These are phyloP conservation scores for Ceratina calcarata DNA, from an alignment of 1,140 invertebrate genomes.

Conservation along the genomic window DNA sequence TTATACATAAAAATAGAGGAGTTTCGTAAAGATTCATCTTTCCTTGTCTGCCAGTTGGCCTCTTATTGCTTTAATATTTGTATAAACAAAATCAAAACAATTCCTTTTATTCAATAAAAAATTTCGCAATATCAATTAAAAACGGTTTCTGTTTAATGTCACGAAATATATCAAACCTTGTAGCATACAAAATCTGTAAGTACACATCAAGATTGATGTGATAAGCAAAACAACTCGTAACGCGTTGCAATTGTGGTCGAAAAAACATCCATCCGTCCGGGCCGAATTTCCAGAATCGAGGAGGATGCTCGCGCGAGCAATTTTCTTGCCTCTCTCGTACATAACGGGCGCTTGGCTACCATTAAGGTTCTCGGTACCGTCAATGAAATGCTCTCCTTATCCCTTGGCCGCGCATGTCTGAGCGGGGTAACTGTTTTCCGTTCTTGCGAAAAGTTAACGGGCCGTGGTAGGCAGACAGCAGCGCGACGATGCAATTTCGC, in stretches of 20 bases:
- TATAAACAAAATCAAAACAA: not conserved
- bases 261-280: too few species aligned
- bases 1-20: not conserved
- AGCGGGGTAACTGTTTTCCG: slow-evolving; percentile 75
- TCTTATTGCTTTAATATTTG: too few species aligned
- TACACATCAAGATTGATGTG: too few species aligned
- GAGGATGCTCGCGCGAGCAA: not conserved
- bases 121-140: too few species aligned
- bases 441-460: slow-evolving; percentile 76
- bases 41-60: not conserved
- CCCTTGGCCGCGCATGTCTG: slow-evolving; percentile 61
- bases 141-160: too few species aligned
- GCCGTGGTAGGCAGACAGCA: slow-evolving; percentile 28
- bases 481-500: slow-evolving; percentile 56
- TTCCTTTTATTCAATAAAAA: not conserved
- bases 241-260: not conserved
- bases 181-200: too few species aligned
- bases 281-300: not conserved
- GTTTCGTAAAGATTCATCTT: not conserved
- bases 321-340: slow-evolving; percentile 29
- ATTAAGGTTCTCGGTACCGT: slow-evolving; percentile 53
- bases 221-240: too few species aligned
- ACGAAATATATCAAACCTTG: too few species aligned
- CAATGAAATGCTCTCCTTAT: slow-evolving; percentile 65
- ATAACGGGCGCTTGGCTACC: slow-evolving; percentile 10